Evolutionary conservation across 2,888 invertebrate genomes (phyloP), one percentile per base, ranked within the genome.

Genomic region (Drosophila kuntzei): DNA sequence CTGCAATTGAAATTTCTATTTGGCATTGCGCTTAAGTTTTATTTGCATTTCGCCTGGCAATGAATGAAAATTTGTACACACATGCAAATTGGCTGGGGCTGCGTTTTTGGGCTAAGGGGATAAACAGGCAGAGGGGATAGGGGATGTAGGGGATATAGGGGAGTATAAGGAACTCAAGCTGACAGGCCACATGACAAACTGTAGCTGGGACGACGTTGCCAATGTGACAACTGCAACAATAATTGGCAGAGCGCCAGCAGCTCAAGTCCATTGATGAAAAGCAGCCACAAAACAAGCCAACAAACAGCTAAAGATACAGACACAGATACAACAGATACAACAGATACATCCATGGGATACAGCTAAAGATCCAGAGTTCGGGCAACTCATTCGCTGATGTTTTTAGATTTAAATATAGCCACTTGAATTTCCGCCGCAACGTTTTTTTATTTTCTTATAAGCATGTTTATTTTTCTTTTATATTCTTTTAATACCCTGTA

Each of bases 221-320:
- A 59, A 69, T 47, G 74, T 74, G 75, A 79, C 79, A 78, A 75
- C 77, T 74, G 71, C 79, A 82, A 87, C 79, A 87, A 87, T 83
- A 85, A 85, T 85, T 85, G 84, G 84, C 84, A 67, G 41, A 37
- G 46, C 50, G 80, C 84, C 84, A 84, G 74, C 60, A 71, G 69
- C 60, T 76, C 86, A 67, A 71, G 65, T 77, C 79, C 85, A 85
- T 85, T 85, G 85, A 85, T 85, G 85, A 85, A 85, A 85, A 85
- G 69, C 83, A 71, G 72, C 68, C 79, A 74, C 64, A 69, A 44
- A 55, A 64, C 49, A 55, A 67, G 44, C 62, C 63, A 68, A 34
- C 43, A 60, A 37, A 66, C 59, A 68, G 34, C 57, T 25, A 54
- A 59, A 67, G 67, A 67, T 58, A 53, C 78, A 62, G 65, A 43